Conservation (phyloP, 2,888 invertebrate species). For the Lepidonotus clava region DNA sequence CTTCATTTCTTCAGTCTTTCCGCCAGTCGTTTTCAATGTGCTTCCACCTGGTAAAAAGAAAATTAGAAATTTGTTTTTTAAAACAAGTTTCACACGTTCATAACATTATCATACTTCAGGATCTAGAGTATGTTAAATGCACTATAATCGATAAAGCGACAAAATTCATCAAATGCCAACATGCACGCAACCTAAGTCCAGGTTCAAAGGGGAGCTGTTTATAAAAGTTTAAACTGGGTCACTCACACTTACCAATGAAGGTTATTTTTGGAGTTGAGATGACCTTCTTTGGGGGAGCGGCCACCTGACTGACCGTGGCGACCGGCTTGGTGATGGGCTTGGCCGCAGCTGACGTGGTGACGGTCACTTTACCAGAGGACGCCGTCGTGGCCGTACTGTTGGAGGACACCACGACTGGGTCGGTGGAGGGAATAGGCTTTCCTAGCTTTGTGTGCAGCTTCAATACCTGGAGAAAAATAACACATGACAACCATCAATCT, state of each 20-base stretch:
- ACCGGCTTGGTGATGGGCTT: constrained; percentile 60
- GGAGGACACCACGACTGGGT: constrained; percentile 89
- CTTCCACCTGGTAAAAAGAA: constrained; percentile 73
- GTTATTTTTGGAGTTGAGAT: constrained; percentile 89
- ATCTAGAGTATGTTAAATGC: too few species aligned
- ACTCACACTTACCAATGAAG: constrained; percentile 85
- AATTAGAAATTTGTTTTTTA: too few species aligned
- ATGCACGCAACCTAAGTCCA: too few species aligned
- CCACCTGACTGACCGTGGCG: constrained; percentile 61
- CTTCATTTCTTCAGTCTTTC: constrained; percentile 76
- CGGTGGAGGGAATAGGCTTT: constrained; percentile 97
- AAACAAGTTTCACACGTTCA: too few species aligned
- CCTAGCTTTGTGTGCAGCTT: constrained; percentile 97
- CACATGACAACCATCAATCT: background rate
- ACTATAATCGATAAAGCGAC: too few species aligned
- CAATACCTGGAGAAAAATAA: constrained; percentile 83
- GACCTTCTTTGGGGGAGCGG: constrained; percentile 70
- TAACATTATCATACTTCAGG: too few species aligned
- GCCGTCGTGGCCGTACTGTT: constrained; percentile 65
- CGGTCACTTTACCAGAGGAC: constrained; percentile 63
- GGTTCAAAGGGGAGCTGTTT: too few species aligned
- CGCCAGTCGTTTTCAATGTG: constrained; percentile 76
- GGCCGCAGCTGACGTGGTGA: constrained; percentile 63
- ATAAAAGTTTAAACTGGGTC: too few species aligned
- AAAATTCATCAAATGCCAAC: too few species aligned